Conservation (phyloP, 2,888 invertebrate species). For the Cistogaster globosa region DNA sequence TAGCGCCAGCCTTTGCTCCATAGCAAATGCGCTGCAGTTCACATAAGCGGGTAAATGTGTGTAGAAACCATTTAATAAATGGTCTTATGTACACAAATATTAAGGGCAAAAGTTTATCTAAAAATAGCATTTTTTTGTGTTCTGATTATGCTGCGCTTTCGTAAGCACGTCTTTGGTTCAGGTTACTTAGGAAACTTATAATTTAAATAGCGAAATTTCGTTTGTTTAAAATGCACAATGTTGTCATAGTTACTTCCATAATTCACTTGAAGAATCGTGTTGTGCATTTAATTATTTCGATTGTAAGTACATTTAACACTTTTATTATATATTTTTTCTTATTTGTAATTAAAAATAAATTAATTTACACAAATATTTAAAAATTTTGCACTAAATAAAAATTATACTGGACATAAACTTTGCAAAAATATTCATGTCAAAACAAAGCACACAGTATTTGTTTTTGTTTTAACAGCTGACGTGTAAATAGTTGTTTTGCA, state of each 20-base stretch:
- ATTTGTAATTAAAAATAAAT: background rate
- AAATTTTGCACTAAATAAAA: background rate
- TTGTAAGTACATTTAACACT: background rate
- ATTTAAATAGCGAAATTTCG: conserved; percentile 22
- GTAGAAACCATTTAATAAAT: conserved; percentile 94
- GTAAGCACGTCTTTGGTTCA: background rate
- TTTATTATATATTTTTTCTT: too few species aligned
- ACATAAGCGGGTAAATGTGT: conserved; percentile 93
- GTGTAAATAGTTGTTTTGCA: background rate
- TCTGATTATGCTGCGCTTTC: conserved; percentile 6
- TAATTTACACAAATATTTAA: background rate
- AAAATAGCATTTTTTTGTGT: conserved; percentile 53
- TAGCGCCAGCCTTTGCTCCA: conserved; percentile 83
- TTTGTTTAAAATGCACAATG: conserved; percentile 22
- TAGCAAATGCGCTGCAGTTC: conserved; percentile 97
- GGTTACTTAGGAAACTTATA: background rate
- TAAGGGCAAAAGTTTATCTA: conserved; percentile 77
- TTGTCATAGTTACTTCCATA: conserved; percentile 56
- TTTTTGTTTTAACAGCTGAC: background rate
- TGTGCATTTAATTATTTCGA: background rate
- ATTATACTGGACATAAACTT: background rate
- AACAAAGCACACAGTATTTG: background rate
- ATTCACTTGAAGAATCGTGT: background rate
- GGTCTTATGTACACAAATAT: conserved; percentile 90
- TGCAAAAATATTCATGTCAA: background rate